Conservation (phyloP, 2,888 invertebrate species). For the Cynaeus angustus region DNA sequence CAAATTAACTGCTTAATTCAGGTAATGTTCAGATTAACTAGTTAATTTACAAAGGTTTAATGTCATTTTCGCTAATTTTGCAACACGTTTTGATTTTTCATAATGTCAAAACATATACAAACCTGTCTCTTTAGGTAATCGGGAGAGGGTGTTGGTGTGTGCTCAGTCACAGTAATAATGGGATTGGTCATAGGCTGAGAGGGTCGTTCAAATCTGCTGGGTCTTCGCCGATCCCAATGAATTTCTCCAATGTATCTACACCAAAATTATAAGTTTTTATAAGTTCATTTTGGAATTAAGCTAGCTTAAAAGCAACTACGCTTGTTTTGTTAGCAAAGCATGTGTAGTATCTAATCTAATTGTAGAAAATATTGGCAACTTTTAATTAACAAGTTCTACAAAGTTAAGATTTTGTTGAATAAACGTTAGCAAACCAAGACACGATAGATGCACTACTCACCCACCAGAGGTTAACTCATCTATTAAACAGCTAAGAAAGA, state of each 20-base stretch:
- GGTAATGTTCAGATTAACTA: too few species aligned
- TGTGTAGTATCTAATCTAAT: conserved; percentile 12
- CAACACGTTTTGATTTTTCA: too few species aligned
- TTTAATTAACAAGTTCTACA: neutral
- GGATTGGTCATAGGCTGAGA: conserved; percentile 87
- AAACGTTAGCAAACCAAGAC: conserved; percentile 16
- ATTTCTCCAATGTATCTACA: conserved; percentile 83
- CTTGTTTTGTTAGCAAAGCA: neutral
- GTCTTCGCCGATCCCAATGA: conserved; percentile 77
- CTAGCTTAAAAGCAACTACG: conserved; percentile 4
- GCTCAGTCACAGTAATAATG: conserved; percentile 97
- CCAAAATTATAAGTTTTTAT: neutral
- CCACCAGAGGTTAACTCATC: conserved; percentile 87
- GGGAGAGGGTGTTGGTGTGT: conserved; percentile 93
- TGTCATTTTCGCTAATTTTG: too few species aligned
- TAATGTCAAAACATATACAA: neutral
- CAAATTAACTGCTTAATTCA: too few species aligned
- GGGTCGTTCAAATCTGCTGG: conserved; percentile 72
- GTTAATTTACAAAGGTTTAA: too few species aligned
- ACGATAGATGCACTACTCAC: conserved; percentile 75
- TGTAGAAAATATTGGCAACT: conserved; percentile 10
- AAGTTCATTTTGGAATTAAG: neutral
- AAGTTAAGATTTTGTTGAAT: conserved; percentile 13
- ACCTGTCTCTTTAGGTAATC: conserved; percentile 89
- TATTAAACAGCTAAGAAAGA: conserved; percentile 85